Evolutionary conservation across 2,797 vertebrate species (phyloP), one percentile per base, ranked within the genome.

Genomic region (Molossus alvarezi): DNA sequence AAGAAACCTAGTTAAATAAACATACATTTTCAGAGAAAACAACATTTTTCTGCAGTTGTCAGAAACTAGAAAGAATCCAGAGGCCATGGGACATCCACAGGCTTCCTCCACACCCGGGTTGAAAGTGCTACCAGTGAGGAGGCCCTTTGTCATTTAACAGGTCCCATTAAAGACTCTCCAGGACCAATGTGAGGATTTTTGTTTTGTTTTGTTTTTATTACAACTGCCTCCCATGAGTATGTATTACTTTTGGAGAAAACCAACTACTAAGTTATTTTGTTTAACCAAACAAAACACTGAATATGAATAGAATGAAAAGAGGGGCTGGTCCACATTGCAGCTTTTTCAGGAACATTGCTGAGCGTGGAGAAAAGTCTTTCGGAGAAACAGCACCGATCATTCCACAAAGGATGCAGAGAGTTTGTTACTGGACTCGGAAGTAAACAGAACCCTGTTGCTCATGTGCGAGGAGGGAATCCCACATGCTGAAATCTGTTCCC

Each of bases 1-100:
- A 98, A 98, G 97, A 98, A 98, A 98, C 97, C 98, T 98, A 98
- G 97, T 98, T 98, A 98, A 99, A 99, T 98, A 98, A 98, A 98
- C 98, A 98, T 98, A 98, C 97, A 98, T 98, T 98, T 98, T 98
- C 95, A 94, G 96, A 97, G 98, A 98, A 98, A 98, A 97, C 97
- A 98, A 96, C 98, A 95, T 98, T 98, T 98, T 98, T 97, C 95
- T 95, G 97, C 97, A 96, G 95, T 97, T 98, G 96, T 97, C 96
- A 98, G 91, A 98, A 97, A 98, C 64, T 37, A 97, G 92, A 97
- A 97, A 97, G 92, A 97, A 97, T 95, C 96, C 98, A 98, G 98
- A 97, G 87, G 95, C 95, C 0, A 92, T 0, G n/a, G 96, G 94
- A 97, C 67, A 95, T 95, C 95, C 97, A 91, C 82, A 69, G 96